Conservation (phyloP, 1,140 invertebrate genomes). For the Condylostylus longicornis region DNA sequence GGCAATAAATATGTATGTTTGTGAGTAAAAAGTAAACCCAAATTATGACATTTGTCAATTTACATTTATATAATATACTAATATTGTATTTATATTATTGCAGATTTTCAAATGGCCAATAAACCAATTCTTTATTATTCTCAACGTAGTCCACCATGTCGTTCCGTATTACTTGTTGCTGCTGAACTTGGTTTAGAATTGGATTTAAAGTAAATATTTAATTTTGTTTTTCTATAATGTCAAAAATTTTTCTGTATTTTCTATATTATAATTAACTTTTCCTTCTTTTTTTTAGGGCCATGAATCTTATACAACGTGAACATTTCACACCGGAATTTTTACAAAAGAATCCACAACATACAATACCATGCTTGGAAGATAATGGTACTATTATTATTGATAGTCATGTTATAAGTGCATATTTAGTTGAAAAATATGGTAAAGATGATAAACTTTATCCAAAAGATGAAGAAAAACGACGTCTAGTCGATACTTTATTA, state of each 20-base stretch:
- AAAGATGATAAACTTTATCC: conserved; percentile 39
- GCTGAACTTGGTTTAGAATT: conserved; percentile 51
- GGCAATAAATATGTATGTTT: no score
- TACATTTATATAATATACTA: no score
- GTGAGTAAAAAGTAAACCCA: no score
- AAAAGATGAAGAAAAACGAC: conserved; percentile 35
- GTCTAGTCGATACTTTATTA: conserved; percentile 39
- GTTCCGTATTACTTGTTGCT: conserved; percentile 45
- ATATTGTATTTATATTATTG: no score
- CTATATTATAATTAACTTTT: no score
- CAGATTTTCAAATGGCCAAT: no score
- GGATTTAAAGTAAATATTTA: conserved; percentile 42
- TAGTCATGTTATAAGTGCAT: conserved; percentile 43
- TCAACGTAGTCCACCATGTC: conserved; percentile 39
- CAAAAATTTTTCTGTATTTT: no score
- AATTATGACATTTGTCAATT: no score
- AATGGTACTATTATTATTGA: conserved; percentile 45
- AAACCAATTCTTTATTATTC: conserved; percentile 31
- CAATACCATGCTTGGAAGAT: conserved; percentile 51
- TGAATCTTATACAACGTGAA: conserved; percentile 45
- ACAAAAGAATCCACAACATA: conserved; percentile 58
- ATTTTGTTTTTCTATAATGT: no score
- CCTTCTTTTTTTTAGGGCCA: neutral
- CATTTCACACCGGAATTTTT: conserved; percentile 50
- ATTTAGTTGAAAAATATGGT: conserved; percentile 41